Evolutionary conservation across 2,888 invertebrate genomes (phyloP).

Genomic region (Noctua comes): DNA sequence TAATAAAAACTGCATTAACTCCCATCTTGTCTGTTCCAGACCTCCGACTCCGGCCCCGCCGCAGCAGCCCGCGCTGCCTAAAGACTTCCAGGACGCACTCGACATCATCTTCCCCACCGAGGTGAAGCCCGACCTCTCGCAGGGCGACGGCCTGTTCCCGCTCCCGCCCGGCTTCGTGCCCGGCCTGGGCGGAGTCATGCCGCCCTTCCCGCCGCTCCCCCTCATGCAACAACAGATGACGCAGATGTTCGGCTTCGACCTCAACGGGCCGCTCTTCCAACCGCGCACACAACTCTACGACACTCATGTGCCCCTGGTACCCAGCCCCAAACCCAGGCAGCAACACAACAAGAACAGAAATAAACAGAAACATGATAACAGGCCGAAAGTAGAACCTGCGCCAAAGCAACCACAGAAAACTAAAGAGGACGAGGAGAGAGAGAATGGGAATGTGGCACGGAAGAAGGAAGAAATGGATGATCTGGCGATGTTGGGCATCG

Average conservation of each 20-base stretch:
- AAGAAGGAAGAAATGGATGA: conserved; percentile 92
- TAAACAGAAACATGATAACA: conserved; percentile 44
- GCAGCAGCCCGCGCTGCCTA: conserved; percentile 84
- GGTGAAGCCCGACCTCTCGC: conserved; percentile 71
- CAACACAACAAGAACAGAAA: conserved; percentile 57
- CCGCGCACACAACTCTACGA: conserved; percentile 82
- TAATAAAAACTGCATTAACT: not conserved
- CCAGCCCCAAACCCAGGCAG: conserved; percentile 67
- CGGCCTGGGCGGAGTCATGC: conserved; percentile 70
- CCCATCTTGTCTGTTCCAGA: conserved; percentile 24
- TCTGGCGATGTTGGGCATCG: conserved; percentile 96
- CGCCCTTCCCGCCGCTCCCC: conserved; percentile 70
- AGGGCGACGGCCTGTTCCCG: conserved; percentile 61
- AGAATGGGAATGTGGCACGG: conserved; percentile 68
- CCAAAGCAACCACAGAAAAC: not conserved
- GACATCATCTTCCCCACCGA: conserved; percentile 92
- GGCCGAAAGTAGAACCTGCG: conserved; percentile 22
- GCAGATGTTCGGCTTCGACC: conserved; percentile 83
- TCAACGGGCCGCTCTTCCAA: conserved; percentile 79
- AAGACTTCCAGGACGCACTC: conserved; percentile 92
- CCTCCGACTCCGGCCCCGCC: conserved; percentile 53
- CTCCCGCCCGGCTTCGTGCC: conserved; percentile 71
- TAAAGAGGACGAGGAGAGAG: conserved; percentile 50
- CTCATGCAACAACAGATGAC: conserved; percentile 76
- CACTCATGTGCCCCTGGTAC: conserved; percentile 81